Base-by-base conservation (phyloP, 35 echinoderm and acorn worm species). In the Ophioderma brevispina region DNA sequence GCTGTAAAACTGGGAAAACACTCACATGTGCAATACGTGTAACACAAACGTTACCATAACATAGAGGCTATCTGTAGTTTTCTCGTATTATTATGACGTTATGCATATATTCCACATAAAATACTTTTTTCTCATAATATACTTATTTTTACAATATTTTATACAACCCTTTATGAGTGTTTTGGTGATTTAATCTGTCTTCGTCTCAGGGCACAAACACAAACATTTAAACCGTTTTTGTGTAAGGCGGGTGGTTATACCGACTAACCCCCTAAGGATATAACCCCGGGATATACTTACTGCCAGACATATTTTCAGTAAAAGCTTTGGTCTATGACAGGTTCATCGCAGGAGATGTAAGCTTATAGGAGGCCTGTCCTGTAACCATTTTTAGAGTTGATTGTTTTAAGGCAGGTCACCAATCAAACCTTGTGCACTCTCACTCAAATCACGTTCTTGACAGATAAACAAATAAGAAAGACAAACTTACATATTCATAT, bases 331-430 rank as follows among this genome's bases (percentile, higher is more conserved):
- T 90, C 78, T 92, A 64, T 0, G 90, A 78, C 36, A 96, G 79
- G 81, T 92, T 92, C 40, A 96, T 35, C 0, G 78, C 37, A 36
- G 84, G 78, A 33, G 94, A 89, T 0, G 77, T 63, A 35, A 96
- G 84, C 8, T 37, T 33, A 40, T 92, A 70, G 1, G 90, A 59
- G 1, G 90, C 94, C 76, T 96, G 94, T 33, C 94, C 94, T 0
- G 94, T 96, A 10, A 96, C 94, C 94, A 96, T 96, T 43, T 84
- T 84, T 18, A 64, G 46, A 77, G 90, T 94, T 32, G 91, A 75
- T 23, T 87, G 90, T 32, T 41, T 40, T 88, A 94, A n/a, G n/a
- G 90, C 34, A 94, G 52, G 59, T 81, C 90, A n/a, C 87, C 92
- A 0, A 82, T 35, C 42, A 94, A 36, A 32, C 75, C 28, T 11